Evolutionary conservation across 2,888 invertebrate genomes (phyloP), one percentile per base, ranked within the genome.

Genomic region (Synanthedon vespiformis): DNA sequence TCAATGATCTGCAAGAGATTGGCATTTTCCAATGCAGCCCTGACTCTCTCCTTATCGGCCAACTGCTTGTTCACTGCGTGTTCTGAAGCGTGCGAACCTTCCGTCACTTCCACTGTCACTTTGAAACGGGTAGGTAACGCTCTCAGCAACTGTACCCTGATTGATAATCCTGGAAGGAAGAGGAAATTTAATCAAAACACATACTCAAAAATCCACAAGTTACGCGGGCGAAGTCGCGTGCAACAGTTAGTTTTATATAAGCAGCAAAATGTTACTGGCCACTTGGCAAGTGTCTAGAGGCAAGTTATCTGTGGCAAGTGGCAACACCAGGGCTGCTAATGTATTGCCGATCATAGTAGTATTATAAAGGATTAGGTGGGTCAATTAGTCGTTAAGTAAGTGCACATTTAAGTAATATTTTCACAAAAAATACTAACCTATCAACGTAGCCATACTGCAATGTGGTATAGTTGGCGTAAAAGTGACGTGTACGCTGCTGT

Each of bases 391-490:
- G 18, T 22, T 22, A 22, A 22, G 18, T 22, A 22, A 22, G 18
- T 27, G 27, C 27, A 27, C 27, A 27, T 27, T 27, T 27, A 34
- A 10, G 6, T 34, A 8, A 34, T 34, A 34, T 10, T 34, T 34
- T 10, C 34, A 34, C 10, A 34, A 2, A n/a, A 14, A 16, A 3
- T 3, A 59, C 70, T 62, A 57, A 83, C 88, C 88, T 54, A 88
- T 98, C 41, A 99, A 80, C 0, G 99, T 98, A 2, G 99, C 99
- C 98, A 99, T 97, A 64, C 97, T 97, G 70, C 99, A 99, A 70
- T 99, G 98, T 0, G 99, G 99, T 64, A 99, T 99, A 0, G 99
- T 99, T 0, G 99, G 99, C 0, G 98, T 99, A 77, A 97, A 99
- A 56, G 91, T 88, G 0, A 99, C 90, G 60, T 90, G 82, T 0